Base-by-base conservation (phyloP, 2,888 invertebrate genomes). In the Drosophila borealis region DNA sequence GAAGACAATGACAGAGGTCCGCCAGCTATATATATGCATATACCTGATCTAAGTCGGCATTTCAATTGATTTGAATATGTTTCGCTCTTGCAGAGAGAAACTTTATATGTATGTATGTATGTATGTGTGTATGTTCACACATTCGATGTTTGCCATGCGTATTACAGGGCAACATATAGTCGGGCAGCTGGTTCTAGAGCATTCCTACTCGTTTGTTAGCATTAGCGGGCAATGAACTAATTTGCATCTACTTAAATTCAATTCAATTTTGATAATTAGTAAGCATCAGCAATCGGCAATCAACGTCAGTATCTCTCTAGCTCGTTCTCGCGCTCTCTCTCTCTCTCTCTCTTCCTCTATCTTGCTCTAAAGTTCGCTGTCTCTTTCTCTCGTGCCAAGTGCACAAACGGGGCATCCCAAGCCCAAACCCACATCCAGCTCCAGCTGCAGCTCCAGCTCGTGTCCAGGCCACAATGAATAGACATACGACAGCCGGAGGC, bases 221-320 rank as follows among this genome's bases (percentile, higher is more conserved):
- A 46, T 60, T 36, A 42, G 71, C 71, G 70, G 81, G 67, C 71
- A 81, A 81, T 75, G 73, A 87, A 87, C 84, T 75, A 66, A 77
- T 83, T 84, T 77, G 84, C 77, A 83, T 83, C 55, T 67, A 64
- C 56, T 80, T 56, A 64, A 55, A 53, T 67, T 50, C 44, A 48
- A 55, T 59, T 61, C 34, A 63, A 34, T 66, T 60, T 29, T 36
- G 3, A 37, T 59, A 44, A 60, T 59, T 44, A 59, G 44, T 29
- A 37, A 29, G 14, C 36, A 46, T 13, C 45, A 17, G 19, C 41
- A 53, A 51, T 37, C 42, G 29, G 45, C 63, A 50, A 44, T 42
- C 41, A 25, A 19, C 37, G 13, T 17, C 21, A 49, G 50, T 42
- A 46, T 34, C 49, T 57, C 21, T 25, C 37, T 29, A 39, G 10